Evolutionary conservation across 2,113 vertebrate species (phyloP).

Genomic region (Daubentonia madagascariensis): DNA sequence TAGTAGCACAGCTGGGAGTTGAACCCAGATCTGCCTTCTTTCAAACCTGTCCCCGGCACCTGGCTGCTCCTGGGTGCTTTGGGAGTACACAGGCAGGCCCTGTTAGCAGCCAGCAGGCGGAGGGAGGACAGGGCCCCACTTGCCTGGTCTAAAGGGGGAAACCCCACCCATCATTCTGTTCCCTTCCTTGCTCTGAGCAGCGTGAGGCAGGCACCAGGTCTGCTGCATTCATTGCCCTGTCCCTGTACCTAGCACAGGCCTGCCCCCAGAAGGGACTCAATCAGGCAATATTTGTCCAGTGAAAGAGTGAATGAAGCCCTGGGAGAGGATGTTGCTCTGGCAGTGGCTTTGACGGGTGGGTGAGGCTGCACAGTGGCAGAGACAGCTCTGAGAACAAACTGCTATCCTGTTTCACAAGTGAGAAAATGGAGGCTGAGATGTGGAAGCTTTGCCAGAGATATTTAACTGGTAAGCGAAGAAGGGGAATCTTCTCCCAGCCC

Average conservation of each 20-base stretch:
- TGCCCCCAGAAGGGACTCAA: neutral
- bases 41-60: neutral
- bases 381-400: neutral
- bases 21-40: neutral
- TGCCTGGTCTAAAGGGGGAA: neutral
- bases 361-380: neutral
- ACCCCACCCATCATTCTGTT: no score
- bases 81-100: neutral
- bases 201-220: rapidly evolving
- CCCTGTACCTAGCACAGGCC: neutral
- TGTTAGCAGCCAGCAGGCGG: neutral
- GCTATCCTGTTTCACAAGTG: no score
- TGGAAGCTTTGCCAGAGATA: neutral
- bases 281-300: neutral
- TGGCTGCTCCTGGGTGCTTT: neutral
- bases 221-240: neutral
- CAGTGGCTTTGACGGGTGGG: neutral
- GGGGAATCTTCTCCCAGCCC: neutral
- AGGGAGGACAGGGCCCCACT: neutral
- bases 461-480: neutral
- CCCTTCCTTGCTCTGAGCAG: neutral
- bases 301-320: neutral
- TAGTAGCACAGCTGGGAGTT: neutral
- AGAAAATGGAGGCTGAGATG: neutral
- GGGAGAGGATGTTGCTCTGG: neutral